Evolutionary conservation across 2,113 vertebrate genomes (phyloP).

Genomic region (Murina feae): DNA sequence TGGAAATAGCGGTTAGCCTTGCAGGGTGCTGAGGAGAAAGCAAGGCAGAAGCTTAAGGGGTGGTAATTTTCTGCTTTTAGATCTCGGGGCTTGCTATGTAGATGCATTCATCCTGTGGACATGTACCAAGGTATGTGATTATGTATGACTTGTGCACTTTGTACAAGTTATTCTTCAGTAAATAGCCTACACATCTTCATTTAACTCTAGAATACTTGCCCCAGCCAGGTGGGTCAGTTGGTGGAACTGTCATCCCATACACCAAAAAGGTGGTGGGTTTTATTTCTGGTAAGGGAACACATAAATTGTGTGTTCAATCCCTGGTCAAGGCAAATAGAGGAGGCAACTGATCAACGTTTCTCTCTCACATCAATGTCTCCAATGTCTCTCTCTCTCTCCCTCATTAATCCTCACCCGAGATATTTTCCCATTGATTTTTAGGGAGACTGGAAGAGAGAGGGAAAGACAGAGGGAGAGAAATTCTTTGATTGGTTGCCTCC

Average conservation of each 20-base stretch:
- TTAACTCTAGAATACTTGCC: neutral
- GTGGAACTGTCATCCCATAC: neutral
- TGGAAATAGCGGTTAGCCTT: neutral
- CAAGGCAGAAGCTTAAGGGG: fast-evolving
- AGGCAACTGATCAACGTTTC: neutral
- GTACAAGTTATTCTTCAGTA: neutral
- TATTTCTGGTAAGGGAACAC: neutral
- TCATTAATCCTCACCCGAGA: too few species aligned
- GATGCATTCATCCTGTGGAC: neutral
- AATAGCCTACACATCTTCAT: neutral
- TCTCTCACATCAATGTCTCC: neutral
- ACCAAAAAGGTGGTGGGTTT: neutral
- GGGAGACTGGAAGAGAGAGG: too few species aligned
- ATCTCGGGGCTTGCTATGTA: neutral
- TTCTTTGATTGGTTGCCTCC: too few species aligned
- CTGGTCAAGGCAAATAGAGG: neutral
- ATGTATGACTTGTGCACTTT: neutral
- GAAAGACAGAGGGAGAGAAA: too few species aligned
- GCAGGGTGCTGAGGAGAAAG: neutral
- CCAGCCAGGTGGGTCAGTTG: neutral
- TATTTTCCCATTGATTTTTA: too few species aligned
- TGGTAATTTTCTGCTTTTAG: neutral
- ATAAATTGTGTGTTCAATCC: neutral
- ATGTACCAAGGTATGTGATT: neutral
- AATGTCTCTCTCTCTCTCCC: neutral